Evolutionary conservation across 2,113 vertebrate species (phyloP).

Genomic region (Protomyctophum bolini): DNA sequence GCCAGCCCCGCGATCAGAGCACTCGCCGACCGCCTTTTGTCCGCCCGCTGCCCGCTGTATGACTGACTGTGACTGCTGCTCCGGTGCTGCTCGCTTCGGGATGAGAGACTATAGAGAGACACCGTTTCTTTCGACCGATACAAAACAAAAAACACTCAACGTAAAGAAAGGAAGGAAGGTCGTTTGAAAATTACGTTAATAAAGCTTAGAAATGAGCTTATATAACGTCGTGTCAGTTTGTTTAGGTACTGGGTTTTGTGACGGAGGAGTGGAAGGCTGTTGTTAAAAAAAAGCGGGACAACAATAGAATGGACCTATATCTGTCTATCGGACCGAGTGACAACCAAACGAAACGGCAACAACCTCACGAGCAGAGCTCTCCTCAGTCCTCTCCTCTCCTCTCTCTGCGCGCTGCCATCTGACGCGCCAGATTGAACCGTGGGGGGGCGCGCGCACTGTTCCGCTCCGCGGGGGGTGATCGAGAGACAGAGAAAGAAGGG

Average conservation of each 20-base stretch:
- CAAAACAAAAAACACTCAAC: too few relatives aligned
- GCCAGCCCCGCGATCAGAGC: too few relatives aligned
- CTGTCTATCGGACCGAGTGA: constrained; percentile 55
- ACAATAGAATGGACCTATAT: constrained; percentile 57
- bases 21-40: too few relatives aligned
- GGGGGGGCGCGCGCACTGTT: constrained; percentile 65
- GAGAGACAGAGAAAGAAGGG: too few relatives aligned
- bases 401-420: constrained; percentile 68
- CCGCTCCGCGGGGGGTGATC: constrained; percentile 74
- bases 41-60: too few relatives aligned
- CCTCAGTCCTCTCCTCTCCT: not conserved
- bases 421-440: constrained; percentile 71
- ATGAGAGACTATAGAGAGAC: too few relatives aligned
- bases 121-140: too few relatives aligned
- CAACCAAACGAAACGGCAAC: constrained; percentile 20
- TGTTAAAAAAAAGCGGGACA: constrained; percentile 15
- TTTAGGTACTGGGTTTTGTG: not conserved
- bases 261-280: not conserved
- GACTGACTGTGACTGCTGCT: too few relatives aligned
- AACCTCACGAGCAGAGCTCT: constrained; percentile 38
- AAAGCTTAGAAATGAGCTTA: not conserved
- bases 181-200: not conserved
- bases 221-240: not conserved
- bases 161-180: constrained; percentile 39
- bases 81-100: too few relatives aligned